Percentiles rank a stretch among this genome's conserved stretches.
These are phyloP conservation scores for Schrankia costaestrigalis DNA, from an alignment of 2,888 invertebrate genomes.

Conservation along the genomic window DNA sequence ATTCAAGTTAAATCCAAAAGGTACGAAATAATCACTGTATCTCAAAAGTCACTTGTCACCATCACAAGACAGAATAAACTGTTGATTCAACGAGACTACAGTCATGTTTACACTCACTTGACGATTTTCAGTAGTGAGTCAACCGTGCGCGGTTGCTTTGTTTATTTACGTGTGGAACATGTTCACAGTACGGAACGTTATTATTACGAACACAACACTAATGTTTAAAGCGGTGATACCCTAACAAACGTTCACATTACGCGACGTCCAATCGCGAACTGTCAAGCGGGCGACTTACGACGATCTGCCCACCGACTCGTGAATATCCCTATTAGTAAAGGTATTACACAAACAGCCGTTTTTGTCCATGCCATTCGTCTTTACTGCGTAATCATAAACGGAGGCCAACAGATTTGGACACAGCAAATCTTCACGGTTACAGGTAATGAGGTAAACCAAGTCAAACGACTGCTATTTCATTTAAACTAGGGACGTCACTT, in stretches of 20 bases:
- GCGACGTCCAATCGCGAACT: constrained; percentile 59
- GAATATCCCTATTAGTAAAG: constrained; percentile 62
- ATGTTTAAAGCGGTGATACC: constrained; percentile 15
- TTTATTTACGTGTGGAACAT: constrained; percentile 58
- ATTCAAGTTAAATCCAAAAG: too few species aligned
- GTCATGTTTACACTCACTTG: constrained; percentile 20
- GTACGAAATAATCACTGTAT: constrained; percentile 11
- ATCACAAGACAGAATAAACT: constrained; percentile 15
- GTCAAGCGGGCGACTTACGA: constrained; percentile 43
- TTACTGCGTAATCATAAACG: constrained; percentile 54
- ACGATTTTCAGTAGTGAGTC: constrained; percentile 41
- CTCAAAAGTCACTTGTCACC: constrained; percentile 22
- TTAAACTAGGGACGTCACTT: too few species aligned
- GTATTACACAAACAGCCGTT: constrained; percentile 54
- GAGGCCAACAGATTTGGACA: constrained; percentile 43
- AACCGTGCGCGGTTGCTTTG: constrained; percentile 43
- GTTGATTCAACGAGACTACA: constrained; percentile 15
- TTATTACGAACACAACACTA: constrained; percentile 17
- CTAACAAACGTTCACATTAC: constrained; percentile 49
- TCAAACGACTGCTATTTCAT: too few species aligned
- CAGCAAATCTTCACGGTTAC: constrained; percentile 31
- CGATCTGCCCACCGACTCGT: constrained; percentile 48
- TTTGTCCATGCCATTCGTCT: constrained; percentile 49
- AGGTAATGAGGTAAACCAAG: constrained; percentile 18
- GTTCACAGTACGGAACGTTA: constrained; percentile 25